Conservation (phyloP, 2,888 invertebrate species). For the Leptinotarsa haldemani region DNA sequence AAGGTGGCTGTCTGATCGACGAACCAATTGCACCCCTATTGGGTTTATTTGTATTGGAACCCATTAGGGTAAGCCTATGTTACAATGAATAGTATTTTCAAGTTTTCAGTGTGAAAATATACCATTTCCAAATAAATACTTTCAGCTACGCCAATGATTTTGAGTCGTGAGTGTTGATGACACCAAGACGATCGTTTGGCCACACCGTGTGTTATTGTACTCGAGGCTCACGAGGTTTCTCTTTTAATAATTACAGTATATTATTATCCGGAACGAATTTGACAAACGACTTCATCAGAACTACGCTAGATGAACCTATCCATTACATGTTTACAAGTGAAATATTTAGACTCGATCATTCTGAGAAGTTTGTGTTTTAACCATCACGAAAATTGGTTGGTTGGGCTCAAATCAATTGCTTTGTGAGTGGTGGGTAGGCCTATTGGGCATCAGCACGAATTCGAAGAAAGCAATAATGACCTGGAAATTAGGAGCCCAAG, state of each 20-base stretch:
- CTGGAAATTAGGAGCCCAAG: neutral
- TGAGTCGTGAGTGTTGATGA: conserved; percentile 3
- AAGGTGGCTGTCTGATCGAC: no score
- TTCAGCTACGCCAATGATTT: conserved; percentile 16
- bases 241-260: conserved; percentile 23
- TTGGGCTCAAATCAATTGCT: neutral
- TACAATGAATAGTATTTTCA: no score
- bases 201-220: conserved; percentile 25
- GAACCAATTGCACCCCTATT: no score
- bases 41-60: no score
- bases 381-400: neutral
- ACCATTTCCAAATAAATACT: neutral
- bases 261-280: conserved; percentile 18
- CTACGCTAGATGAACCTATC: conserved; percentile 11
- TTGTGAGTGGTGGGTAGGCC: neutral
- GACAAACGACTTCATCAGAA: conserved; percentile 30
- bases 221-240: conserved; percentile 25
- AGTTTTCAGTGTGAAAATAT: no score
- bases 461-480: neutral
- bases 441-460: neutral
- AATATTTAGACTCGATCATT: neutral
- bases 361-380: neutral
- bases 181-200: conserved; percentile 26
- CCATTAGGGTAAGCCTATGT: no score
- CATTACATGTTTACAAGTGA: conserved; percentile 3